Base-by-base conservation (phyloP, 2,888 invertebrate genomes). In the Diachrysia chrysitis region DNA sequence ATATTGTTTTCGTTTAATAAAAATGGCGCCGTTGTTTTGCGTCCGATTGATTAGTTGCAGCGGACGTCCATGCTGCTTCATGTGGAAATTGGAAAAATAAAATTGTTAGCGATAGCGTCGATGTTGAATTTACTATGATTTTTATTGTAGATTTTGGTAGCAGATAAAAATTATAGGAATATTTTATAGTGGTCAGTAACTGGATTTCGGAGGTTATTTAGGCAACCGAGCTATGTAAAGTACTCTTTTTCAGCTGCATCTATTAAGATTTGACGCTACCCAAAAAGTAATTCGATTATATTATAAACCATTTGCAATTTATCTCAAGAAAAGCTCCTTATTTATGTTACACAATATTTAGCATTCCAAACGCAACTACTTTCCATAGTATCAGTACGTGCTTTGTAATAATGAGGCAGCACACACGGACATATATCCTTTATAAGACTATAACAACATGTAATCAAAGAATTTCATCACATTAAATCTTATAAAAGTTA, bases 51-150 rank as follows among this genome's bases (percentile, higher is more conserved):
- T 78, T 80, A 70, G 69, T 66, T 79, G 55, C 62, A 57, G 12
- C 51, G 68, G 29, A 62, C 65, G 70, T 61, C 66, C 51, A 9
- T 61, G 10, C 19, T 48, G 42, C 55, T 66, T 68, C 66, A 60
- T 71, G 63, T 55, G 62, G 58, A 76, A 73, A 76, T 76, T 79
- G 71, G 55, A 69, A 73, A 74, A 77, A 79, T 66, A 69, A 68
- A 42, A 21, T 12, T 51, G 12, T 19, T 21, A 51, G 12, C 14
- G 21, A 51, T 51, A 51, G 48, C 48, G 21, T 12, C 12, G 21
- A 12, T 51, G 48, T 3, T 21, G 14, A 21, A 21, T 19, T 19
- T 51, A 51, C 48, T 19, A 42, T 42, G 48, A 56, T 54, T n/a
- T 55, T 23, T 55, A 7, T 55, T 9, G 32, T 32, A 25, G 23